phyloP scores from a whole-genome alignment of 2,797 vertebrate species.

The Esox lucius region DNA sequence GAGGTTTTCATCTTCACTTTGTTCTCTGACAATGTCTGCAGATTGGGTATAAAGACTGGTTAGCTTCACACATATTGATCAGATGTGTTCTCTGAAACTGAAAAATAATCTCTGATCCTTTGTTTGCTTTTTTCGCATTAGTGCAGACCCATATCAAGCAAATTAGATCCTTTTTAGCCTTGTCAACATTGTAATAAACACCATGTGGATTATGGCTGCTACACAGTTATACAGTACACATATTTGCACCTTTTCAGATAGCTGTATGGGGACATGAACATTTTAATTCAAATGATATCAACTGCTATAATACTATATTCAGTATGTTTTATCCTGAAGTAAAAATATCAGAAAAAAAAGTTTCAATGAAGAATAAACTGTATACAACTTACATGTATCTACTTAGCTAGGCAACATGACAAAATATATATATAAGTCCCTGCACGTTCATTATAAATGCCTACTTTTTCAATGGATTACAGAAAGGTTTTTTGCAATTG shows the following conservation, averaged over 20 bases:
- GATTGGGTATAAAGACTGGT: background rate
- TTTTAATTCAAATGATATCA: background rate
- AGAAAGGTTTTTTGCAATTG: no score
- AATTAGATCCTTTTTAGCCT: background rate
- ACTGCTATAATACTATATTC: background rate
- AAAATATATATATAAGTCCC: no score
- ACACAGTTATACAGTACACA: background rate
- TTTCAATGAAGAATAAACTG: no score
- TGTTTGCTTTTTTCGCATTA: background rate
- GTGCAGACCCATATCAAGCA: background rate
- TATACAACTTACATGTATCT: no score
- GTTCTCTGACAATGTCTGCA: background rate
- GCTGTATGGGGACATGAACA: background rate
- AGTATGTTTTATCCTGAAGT: background rate
- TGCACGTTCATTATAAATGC: no score
- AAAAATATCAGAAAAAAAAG: no score
- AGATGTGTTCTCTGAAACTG: background rate
- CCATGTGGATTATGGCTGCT: background rate
- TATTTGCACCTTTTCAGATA: background rate
- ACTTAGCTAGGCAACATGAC: no score
- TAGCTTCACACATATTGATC: slow-evolving; percentile 3
- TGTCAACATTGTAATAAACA: background rate
- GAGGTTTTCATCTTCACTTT: background rate
- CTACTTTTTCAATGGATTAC: no score
- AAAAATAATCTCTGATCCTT: background rate